Percentiles rank a stretch among this genome's conserved stretches.
phyloP scores from a whole-genome alignment of 2,113 vertebrate genomes.

The Osmerus eperlanus region DNA sequence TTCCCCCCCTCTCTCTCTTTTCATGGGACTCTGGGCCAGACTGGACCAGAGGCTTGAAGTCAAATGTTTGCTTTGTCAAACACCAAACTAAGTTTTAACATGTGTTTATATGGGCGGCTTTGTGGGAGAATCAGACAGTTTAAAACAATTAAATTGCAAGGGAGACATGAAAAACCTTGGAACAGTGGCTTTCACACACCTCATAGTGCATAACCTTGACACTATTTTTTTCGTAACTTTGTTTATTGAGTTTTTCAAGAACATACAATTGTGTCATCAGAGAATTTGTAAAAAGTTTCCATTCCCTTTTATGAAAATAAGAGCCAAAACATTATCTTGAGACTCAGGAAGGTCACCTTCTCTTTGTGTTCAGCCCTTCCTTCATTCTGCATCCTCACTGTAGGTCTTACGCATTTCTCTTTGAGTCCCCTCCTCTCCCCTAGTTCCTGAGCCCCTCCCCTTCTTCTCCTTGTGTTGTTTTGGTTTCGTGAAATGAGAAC shows the following conservation, averaged over 20 bases:
- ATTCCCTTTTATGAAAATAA: not conserved
- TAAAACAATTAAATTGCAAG: not conserved
- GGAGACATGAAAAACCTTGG: not conserved
- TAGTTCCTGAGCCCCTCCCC: slow-evolving; percentile 17
- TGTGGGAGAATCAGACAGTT: slow-evolving; percentile 11
- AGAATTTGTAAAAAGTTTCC: no score
- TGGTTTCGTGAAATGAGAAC: slow-evolving; percentile 72
- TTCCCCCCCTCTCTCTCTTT: slow-evolving; percentile 40
- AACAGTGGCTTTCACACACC: not conserved
- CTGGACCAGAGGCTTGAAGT: slow-evolving; percentile 43
- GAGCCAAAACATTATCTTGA: not conserved
- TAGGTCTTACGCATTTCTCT: slow-evolving; percentile 32
- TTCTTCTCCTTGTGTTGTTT: slow-evolving; percentile 63
- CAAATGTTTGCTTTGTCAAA: no score
- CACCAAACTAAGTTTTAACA: no score
- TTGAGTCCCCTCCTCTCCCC: slow-evolving; percentile 14
- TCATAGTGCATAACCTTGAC: not conserved
- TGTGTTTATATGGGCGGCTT: not conserved
- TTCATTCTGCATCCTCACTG: slow-evolving; percentile 9
- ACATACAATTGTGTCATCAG: no score
- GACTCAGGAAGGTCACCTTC: not conserved
- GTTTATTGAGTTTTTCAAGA: no score
- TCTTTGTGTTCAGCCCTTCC: not conserved
- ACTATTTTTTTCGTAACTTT: no score
- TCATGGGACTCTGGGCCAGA: slow-evolving; percentile 37